Evolutionary conservation across 2,113 vertebrate species (phyloP).

Genomic region (Spea bombifrons): DNA sequence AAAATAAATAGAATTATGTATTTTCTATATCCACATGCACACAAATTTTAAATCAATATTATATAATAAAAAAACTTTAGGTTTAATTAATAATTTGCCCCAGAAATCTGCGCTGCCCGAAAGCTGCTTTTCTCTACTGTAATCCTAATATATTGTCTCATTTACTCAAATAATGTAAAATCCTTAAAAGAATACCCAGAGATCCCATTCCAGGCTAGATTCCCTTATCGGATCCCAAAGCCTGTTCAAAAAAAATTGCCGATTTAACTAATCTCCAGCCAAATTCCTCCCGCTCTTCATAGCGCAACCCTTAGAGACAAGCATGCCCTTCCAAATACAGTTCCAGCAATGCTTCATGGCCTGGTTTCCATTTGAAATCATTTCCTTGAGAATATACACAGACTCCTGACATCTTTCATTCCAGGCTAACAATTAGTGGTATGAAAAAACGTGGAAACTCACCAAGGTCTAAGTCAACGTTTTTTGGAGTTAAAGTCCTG

Average conservation of each 20-base stretch:
- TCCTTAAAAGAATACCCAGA: constrained; percentile 9
- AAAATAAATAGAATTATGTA: too few species aligned
- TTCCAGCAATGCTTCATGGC: neutral
- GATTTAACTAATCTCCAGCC: constrained; percentile 29
- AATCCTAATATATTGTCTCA: too few species aligned
- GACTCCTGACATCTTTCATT: neutral
- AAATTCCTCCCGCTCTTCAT: constrained; percentile 27
- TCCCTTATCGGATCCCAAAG: constrained; percentile 12
- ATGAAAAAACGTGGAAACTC: constrained; percentile 48
- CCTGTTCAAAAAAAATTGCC: constrained; percentile 34
- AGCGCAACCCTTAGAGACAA: neutral
- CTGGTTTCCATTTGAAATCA: neutral
- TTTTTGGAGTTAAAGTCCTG: constrained; percentile 72
- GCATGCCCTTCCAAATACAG: constrained; percentile 36
- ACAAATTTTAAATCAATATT: too few species aligned
- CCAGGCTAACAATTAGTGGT: constrained; percentile 26
- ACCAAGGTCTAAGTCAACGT: constrained; percentile 89
- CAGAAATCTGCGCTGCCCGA: too few species aligned
- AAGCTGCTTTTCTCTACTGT: too few species aligned
- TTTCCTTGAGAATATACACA: neutral
- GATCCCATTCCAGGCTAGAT: neutral
- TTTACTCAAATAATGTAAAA: too few species aligned
- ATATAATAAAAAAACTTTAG: too few species aligned
- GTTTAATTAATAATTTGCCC: too few species aligned
- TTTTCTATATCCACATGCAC: too few species aligned